Conservation (phyloP, 2,888 invertebrate genomes). For the Cerceris rybyensis region DNA sequence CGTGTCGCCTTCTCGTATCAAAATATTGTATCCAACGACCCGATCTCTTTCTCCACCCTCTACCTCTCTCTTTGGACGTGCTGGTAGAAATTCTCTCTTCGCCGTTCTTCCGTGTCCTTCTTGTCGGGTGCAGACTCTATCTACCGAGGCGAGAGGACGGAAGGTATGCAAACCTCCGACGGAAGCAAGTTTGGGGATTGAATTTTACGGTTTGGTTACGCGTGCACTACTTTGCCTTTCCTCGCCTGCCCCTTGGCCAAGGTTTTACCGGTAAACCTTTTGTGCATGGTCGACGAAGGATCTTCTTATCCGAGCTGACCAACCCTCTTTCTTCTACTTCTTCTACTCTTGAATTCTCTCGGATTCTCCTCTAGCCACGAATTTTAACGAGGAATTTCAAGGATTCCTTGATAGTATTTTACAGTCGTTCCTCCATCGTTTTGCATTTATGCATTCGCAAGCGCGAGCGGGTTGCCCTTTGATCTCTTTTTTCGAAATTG, state of each 20-base stretch:
- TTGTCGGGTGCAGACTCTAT: slow-evolving; percentile 14
- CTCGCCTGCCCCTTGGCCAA: slow-evolving; percentile 4
- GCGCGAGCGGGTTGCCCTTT: too few relatives aligned
- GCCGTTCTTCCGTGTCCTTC: neutral
- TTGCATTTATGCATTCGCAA: too few relatives aligned
- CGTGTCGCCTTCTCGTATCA: slow-evolving; percentile 66
- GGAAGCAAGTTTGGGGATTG: slow-evolving; percentile 47
- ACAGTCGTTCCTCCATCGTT: too few relatives aligned
- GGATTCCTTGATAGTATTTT: too few relatives aligned
- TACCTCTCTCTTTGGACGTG: neutral
- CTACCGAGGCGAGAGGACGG: slow-evolving; percentile 8
- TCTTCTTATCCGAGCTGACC: neutral
- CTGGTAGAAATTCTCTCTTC: neutral
- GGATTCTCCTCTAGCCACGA: neutral
- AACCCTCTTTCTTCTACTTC: neutral
- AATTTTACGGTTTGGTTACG: slow-evolving; percentile 58
- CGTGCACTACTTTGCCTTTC: neutral
- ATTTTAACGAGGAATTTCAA: too few relatives aligned
- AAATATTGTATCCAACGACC: slow-evolving; percentile 67
- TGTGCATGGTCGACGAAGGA: slow-evolving; percentile 1
- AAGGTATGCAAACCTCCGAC: slow-evolving; percentile 26
- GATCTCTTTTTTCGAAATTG: too few relatives aligned
- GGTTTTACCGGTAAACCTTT: neutral
- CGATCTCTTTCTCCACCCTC: slow-evolving; percentile 20
- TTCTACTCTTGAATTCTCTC: neutral